Base-by-base conservation (phyloP, 1,140 invertebrate species). In the Hermatobates lingyangjiaoensis region DNA sequence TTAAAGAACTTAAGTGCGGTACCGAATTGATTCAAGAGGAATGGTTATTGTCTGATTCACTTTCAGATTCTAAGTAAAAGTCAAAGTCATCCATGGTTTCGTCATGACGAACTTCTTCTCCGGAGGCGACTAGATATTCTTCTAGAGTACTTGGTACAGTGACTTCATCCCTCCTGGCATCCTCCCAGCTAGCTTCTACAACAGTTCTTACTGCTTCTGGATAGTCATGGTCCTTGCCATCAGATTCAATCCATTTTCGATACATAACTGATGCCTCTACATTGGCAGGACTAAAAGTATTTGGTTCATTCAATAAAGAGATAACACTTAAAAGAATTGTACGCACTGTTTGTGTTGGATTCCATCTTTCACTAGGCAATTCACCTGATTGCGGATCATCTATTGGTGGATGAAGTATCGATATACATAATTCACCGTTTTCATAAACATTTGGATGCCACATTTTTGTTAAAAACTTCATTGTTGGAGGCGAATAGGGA, bases 361-460 rank as follows among this genome's bases (percentile, higher is more conserved):
- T 98, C 94, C 95, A 98, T 66, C 94, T 81, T 71, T 98, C 94
- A 69, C 90, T 97, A 0, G 94, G 90, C 59, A 97, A 68, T 68
- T 98, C 95, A 3, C 94, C 94, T 59, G 87, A 94, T 63, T 97
- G 94, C 39, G 94, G 94, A 71, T 98, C 94, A 68, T 98, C 93
- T 45, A 96, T 81, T 24, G 95, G 94, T 47, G 95, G 92, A 70
- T 98, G 95, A 42, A 98, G 74, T 65, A 98, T 98, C 55, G 91
- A 96, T 71, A 98, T 98, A 70, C 95, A 98, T 24, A 98, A 74
- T 67, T 98, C 94, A 25, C 95, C 95, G 70, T 95, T 97, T 85
- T 97, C 92, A 72, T 98, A 98, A 10, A 98, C 92, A 74, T 98
- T 98, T 59, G 94, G 94, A 75, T 98, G 94, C 91, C 92, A 98